Evolutionary conservation across 2,888 invertebrate species (phyloP).

Genomic region (Agonopterix subpropinquella): DNA sequence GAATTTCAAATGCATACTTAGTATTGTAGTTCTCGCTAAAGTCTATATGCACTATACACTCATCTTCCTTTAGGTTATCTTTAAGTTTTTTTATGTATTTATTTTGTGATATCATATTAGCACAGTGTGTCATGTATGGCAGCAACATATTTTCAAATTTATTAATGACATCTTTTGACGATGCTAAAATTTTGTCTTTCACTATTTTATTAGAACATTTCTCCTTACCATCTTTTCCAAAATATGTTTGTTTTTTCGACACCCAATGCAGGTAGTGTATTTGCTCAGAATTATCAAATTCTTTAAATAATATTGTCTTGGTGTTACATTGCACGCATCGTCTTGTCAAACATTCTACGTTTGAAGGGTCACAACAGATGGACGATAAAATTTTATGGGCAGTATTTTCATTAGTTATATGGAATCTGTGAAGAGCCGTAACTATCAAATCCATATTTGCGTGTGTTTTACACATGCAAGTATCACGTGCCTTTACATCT

Average conservation of each 20-base stretch:
- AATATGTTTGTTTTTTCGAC: neutral
- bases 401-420: neutral
- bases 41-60: neutral
- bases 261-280: neutral
- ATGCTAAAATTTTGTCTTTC: neutral
- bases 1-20: too few species aligned
- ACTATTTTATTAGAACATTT: neutral
- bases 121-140: neutral
- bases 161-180: neutral
- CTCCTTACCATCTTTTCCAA: neutral
- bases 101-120: neutral
- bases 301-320: neutral
- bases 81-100: too few species aligned
- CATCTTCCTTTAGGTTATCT: neutral
- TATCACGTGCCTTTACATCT: neutral
- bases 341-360: neutral
- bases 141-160: neutral
- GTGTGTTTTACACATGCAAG: neutral
- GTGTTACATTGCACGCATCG: neutral
- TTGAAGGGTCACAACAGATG: neutral
- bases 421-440: neutral
- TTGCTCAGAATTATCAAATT: neutral
- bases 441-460: neutral
- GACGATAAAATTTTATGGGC: neutral
- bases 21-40: neutral